Evolutionary conservation across 1,140 invertebrate species (phyloP).

Genomic region (Latrodectus geometricus): DNA sequence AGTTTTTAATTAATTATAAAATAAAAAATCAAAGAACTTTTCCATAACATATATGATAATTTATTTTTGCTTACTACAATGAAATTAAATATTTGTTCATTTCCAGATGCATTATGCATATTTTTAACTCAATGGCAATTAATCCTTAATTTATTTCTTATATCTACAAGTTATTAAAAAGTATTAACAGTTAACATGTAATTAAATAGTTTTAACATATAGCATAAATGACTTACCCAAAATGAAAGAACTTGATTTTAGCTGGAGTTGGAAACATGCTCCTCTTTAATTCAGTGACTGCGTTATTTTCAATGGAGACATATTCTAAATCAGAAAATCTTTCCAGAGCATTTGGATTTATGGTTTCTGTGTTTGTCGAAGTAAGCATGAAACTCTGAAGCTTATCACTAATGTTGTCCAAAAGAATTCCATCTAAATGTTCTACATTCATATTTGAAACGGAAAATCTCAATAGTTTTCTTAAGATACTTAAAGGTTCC

Average conservation of each 20-base stretch:
- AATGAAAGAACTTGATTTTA: slow-evolving; percentile 41
- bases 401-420: slow-evolving; percentile 6
- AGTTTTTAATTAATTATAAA: no score
- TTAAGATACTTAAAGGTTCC: slow-evolving; percentile 17
- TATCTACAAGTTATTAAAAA: no score
- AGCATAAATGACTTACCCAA: slow-evolving; percentile 24
- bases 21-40: no score
- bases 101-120: no score
- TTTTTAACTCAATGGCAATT: no score
- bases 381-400: slow-evolving; percentile 18
- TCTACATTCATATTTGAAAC: slow-evolving; percentile 18
- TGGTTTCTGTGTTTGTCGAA: slow-evolving; percentile 21
- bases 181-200: background rate
- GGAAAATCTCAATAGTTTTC: slow-evolving; percentile 16
- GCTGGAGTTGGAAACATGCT: slow-evolving; percentile 46
- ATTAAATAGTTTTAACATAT: background rate
- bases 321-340: slow-evolving; percentile 30
- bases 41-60: no score
- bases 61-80: no score
- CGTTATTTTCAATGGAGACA: slow-evolving; percentile 31
- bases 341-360: background rate
- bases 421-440: slow-evolving; percentile 16
- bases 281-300: slow-evolving; percentile 13
- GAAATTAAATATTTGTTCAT: no score
- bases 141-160: no score